Evolutionary conservation across 2,888 invertebrate species (phyloP), one percentile per base, ranked within the genome.

Genomic region (Agapetus fuscipes): DNA sequence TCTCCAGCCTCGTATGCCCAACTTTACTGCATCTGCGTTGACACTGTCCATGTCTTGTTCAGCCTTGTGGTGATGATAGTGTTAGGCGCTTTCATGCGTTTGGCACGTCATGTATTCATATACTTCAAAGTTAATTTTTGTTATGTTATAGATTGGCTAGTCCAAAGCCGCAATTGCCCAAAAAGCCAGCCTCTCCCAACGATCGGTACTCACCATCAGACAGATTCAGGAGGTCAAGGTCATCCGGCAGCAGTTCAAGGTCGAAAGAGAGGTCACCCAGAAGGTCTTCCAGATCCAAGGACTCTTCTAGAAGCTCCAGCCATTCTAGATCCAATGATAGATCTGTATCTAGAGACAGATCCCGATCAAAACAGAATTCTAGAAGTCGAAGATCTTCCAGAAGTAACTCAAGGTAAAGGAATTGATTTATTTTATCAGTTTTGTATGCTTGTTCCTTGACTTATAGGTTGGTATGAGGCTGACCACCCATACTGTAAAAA

Each of bases 371-470:
- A n/a, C 53, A 55, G 15, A 52, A 46, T 7, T 60, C 62, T 1
- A 51, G 53, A 10, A 50, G 55, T 16, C 58, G 58, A 2, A 57
- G 50, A 38, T 58, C 60, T 6, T 54, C 51, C 13, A 53, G 57
- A 30, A 58, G 57, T 46, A 51, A 17, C 9, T 46, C 45, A 9
- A 33, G 42, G n/a, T 17, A 20, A n/a, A n/a, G n/a, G n/a, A n/a
- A n/a, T n/a, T n/a, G n/a, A n/a, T n/a, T n/a, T n/a, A n/a, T n/a
- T n/a, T n/a, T n/a, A n/a, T n/a, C n/a, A n/a, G n/a, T n/a, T n/a
- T n/a, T n/a, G n/a, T n/a, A n/a, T n/a, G n/a, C n/a, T n/a, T n/a
- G n/a, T n/a, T n/a, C n/a, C n/a, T n/a, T n/a, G n/a, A n/a, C n/a
- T n/a, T n/a, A n/a, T n/a, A n/a, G n/a, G n/a, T n/a, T n/a, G n/a